phyloP scores from a whole-genome alignment of 2,797 vertebrate species.

The Meriones psammophilus region DNA sequence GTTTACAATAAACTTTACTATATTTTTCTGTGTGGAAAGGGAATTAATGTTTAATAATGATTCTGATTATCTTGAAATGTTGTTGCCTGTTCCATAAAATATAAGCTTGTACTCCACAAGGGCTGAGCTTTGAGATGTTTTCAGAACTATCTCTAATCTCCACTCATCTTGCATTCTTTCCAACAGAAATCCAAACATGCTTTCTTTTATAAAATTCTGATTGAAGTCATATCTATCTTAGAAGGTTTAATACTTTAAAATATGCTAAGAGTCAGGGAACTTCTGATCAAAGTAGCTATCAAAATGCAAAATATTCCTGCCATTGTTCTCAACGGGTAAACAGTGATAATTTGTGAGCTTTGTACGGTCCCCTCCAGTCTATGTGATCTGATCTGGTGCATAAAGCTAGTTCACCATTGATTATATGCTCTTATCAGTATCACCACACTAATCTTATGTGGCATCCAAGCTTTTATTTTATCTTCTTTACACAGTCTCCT shows the following conservation, averaged over 20 bases:
- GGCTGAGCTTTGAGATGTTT: slow-evolving; percentile 62
- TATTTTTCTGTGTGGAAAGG: slow-evolving; percentile 9
- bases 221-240: slow-evolving; percentile 74
- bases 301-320: slow-evolving; percentile 73
- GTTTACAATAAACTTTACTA: slow-evolving; percentile 10
- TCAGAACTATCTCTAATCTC: slow-evolving; percentile 74
- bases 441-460: slow-evolving; percentile 77
- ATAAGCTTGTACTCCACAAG: not conserved
- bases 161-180: slow-evolving; percentile 59
- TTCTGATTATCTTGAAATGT: slow-evolving; percentile 61
- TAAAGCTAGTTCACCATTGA: slow-evolving; percentile 73
- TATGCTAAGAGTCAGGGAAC: slow-evolving; percentile 70
- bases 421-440: slow-evolving; percentile 80
- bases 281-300: slow-evolving; percentile 80
- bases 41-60: slow-evolving; percentile 12
- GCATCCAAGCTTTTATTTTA: slow-evolving; percentile 79
- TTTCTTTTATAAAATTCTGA: slow-evolving; percentile 72
- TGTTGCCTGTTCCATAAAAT: slow-evolving; percentile 60
- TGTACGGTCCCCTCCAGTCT: slow-evolving; percentile 69
- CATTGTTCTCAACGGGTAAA: slow-evolving; percentile 81
- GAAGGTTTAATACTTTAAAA: slow-evolving; percentile 73
- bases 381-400: slow-evolving; percentile 69
- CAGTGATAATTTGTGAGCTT: slow-evolving; percentile 49
- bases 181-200: slow-evolving; percentile 51
- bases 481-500: slow-evolving; percentile 77